phyloP scores from a whole-genome alignment of 2,797 vertebrate species.

The Chromobotia macracanthus region DNA sequence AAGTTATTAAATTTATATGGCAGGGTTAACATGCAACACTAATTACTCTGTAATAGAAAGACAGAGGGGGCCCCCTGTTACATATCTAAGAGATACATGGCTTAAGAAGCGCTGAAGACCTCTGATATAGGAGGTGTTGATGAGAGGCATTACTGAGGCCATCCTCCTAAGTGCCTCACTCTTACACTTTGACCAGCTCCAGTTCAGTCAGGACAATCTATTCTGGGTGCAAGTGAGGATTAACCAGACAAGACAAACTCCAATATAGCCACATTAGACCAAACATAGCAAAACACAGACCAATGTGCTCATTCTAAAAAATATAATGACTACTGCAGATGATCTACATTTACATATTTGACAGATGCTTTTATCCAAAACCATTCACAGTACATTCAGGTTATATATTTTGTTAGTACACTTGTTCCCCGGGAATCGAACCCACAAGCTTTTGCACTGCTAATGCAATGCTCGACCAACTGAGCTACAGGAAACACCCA shows the following conservation, averaged over 20 bases:
- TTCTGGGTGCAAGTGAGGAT: slow-evolving; percentile 17
- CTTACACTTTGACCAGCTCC: slow-evolving; percentile 24
- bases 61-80: neutral
- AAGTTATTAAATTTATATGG: no score
- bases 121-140: neutral
- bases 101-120: neutral
- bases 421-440: no score
- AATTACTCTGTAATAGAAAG: neutral
- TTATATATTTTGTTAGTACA: no score
- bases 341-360: no score
- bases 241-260: slow-evolving; percentile 9
- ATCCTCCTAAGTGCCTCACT: slow-evolving; percentile 7
- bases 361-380: no score
- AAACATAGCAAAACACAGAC: slow-evolving; percentile 32
- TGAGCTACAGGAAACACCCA: no score
- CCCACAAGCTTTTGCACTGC: no score
- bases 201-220: slow-evolving; percentile 31
- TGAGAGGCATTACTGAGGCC: slow-evolving; percentile 21
- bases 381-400: no score
- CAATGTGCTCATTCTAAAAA: slow-evolving; percentile 11
- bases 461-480: no score
- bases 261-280: slow-evolving; percentile 16
- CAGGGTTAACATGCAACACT: neutral
- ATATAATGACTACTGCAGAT: slow-evolving; percentile 32
- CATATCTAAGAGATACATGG: neutral